Base-by-base conservation (phyloP, 2,797 vertebrate species). In the Notamacropus eugenii region DNA sequence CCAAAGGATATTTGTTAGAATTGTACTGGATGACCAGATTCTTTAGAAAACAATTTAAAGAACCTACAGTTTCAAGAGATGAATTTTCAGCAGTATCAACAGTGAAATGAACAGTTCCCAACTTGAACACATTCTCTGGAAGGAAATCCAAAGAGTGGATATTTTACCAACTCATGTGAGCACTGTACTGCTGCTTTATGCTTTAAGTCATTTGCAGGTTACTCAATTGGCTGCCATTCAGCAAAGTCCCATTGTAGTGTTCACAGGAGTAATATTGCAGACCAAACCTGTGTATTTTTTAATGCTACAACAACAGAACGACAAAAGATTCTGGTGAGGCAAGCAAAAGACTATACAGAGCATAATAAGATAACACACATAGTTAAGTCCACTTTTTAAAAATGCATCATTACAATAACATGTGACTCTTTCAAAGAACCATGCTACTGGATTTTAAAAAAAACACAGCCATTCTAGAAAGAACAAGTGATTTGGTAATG, bases 51-150 rank as follows among this genome's bases (percentile, higher is more conserved):
- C 54, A 96, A 94, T 28, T 56, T 56, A 56, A 87, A 28, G 54
- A 91, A 92, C 31, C n/a, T 55, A 94, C 94, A 94, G 96, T 97
- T 98, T 95, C 91, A 74, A 94, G 24, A 91, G 34, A 94, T 91
- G 87, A 28, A 57, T 54, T 95, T 97, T 93, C 58, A 90, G 22
- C 58, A 56, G n/a, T 59, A 24, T 74, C 67, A 24, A 82, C 59
- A 92, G 40, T 95, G 29, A 94, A 93, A 28, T 50, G 54, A 93
- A 14, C 91, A 93, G 31, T 27, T 94, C 27, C 91, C 93, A 95
- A 91, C 19, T 52, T 14, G 95, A 40, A 92, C 29, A 96, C 29
- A 90, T 93, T 92, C 90, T 19, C 34, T 0, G 3, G 28, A 57
- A 91, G 22, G 52, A 56, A 56, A 22, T 56, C 55, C 55, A 56